Percentiles rank a stretch among this genome's conserved stretches.
Evolutionary conservation across 1,140 invertebrate species (phyloP).

Genomic region (Brachionus sp.): DNA sequence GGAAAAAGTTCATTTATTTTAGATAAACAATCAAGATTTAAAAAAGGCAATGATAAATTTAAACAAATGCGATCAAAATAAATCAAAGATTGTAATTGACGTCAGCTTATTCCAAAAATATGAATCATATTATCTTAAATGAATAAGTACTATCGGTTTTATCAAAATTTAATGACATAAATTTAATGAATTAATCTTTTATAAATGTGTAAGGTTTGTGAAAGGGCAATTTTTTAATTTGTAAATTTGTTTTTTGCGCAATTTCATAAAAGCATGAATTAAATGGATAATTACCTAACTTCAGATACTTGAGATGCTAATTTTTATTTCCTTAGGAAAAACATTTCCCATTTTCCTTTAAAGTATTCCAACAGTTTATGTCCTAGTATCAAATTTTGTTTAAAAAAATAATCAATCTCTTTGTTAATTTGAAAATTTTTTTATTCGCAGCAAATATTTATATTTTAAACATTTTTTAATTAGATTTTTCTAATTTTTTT

Average conservation of each 20-base stretch:
- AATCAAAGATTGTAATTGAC: not conserved
- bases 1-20: not conserved
- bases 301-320: not conserved
- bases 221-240: not conserved
- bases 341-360: not conserved
- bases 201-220: not conserved
- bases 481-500: not conserved
- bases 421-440: not conserved
- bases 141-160: not conserved
- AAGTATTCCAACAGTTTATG: not conserved
- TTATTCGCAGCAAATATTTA: not conserved
- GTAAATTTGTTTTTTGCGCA: not conserved
- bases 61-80: not conserved
- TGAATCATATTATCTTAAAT: not conserved
- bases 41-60: not conserved
- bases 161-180: not conserved
- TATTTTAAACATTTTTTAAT: not conserved
- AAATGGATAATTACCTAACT: not conserved
- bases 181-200: not conserved
- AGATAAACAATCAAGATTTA: not conserved
- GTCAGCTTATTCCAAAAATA: not conserved
- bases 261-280: not conserved
- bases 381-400: conserved; percentile 3
- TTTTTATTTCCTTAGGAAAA: not conserved
- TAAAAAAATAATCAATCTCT: not conserved